Percentiles rank a stretch among this genome's conserved stretches.
Conservation (phyloP, 2,888 invertebrate species). For the Eretmocerus hayati region DNA sequence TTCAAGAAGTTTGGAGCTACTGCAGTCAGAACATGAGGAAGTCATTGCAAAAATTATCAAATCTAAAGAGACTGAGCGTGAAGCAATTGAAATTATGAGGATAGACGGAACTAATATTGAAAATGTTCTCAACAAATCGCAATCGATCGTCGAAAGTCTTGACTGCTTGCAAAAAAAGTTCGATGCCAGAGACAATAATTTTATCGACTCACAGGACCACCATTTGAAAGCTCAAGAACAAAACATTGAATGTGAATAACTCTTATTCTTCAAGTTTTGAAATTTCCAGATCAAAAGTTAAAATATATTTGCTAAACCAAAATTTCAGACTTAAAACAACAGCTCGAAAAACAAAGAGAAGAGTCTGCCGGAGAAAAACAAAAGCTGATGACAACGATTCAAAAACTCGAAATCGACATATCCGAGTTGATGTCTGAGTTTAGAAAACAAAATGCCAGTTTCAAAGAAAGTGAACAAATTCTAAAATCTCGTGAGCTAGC, state of each 20-base stretch:
- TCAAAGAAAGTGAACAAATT: slow-evolving; percentile 32
- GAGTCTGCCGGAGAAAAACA: slow-evolving; percentile 30
- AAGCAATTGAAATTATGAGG: slow-evolving; percentile 32
- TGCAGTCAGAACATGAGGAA: slow-evolving; percentile 37
- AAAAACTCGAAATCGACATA: slow-evolving; percentile 32
- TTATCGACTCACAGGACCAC: slow-evolving; percentile 26
- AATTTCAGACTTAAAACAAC: slow-evolving; percentile 31
- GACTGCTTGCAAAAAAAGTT: slow-evolving; percentile 31
- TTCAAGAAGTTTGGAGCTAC: slow-evolving; percentile 29
- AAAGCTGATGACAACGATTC: slow-evolving; percentile 29
- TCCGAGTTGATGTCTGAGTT: slow-evolving; percentile 31
- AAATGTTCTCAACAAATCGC: slow-evolving; percentile 33
- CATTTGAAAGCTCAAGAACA: slow-evolving; percentile 33
- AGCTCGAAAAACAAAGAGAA: slow-evolving; percentile 33
- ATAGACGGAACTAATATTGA: slow-evolving; percentile 32
- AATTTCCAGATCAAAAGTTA: too few species aligned
- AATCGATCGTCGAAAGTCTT: slow-evolving; percentile 31
- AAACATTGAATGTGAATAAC: slow-evolving; percentile 33
- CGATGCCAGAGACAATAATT: slow-evolving; percentile 28
- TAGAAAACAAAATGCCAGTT: slow-evolving; percentile 29
- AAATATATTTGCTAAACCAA: slow-evolving; percentile 1
- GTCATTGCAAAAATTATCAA: slow-evolving; percentile 36
- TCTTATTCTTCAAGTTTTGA: too few species aligned
- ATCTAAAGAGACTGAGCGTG: slow-evolving; percentile 36
- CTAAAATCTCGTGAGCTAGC: slow-evolving; percentile 31